Evolutionary conservation across 2,888 invertebrate genomes (phyloP).

Genomic region (Drosophila mettleri): DNA sequence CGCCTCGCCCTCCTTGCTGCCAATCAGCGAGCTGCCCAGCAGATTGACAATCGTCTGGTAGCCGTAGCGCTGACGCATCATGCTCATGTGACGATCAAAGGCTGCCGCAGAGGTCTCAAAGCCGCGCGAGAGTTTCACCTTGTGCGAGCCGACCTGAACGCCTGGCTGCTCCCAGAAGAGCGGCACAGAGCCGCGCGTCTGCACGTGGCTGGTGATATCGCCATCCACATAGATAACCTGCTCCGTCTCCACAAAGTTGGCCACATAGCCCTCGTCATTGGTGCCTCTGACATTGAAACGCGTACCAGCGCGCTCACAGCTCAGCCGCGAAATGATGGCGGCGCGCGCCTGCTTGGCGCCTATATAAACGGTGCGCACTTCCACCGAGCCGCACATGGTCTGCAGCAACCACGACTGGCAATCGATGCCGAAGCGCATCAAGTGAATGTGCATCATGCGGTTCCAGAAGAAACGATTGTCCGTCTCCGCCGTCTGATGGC

Average conservation of each 20-base stretch:
- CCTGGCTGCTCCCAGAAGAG: conserved; percentile 99
- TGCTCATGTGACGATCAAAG: conserved; percentile 95
- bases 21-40: conserved; percentile 94
- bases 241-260: conserved; percentile 99
- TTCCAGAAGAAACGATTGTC: conserved; percentile 99
- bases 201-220: conserved; percentile 94
- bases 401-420: conserved; percentile 96
- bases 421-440: conserved; percentile 96
- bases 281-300: conserved; percentile 99
- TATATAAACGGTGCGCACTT: conserved; percentile 99
- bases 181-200: conserved; percentile 98
- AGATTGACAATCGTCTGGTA: conserved; percentile 96
- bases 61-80: conserved; percentile 95
- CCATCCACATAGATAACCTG: conserved; percentile 97
- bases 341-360: conserved; percentile 97
- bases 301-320: conserved; percentile 99
- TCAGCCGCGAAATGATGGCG: conserved; percentile 97
- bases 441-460: conserved; percentile 96
- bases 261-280: conserved; percentile 99
- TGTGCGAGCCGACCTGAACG: conserved; percentile 99
- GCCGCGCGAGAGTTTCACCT: conserved; percentile 98
- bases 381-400: conserved; percentile 98
- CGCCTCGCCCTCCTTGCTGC: conserved; percentile 98
- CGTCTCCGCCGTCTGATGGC: conserved; percentile 91
- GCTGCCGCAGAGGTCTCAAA: conserved; percentile 97